These are phyloP conservation scores for Dendronephthya gigantea DNA, from an alignment of 64 coral and sea anemone species.

Conservation along the genomic window DNA sequence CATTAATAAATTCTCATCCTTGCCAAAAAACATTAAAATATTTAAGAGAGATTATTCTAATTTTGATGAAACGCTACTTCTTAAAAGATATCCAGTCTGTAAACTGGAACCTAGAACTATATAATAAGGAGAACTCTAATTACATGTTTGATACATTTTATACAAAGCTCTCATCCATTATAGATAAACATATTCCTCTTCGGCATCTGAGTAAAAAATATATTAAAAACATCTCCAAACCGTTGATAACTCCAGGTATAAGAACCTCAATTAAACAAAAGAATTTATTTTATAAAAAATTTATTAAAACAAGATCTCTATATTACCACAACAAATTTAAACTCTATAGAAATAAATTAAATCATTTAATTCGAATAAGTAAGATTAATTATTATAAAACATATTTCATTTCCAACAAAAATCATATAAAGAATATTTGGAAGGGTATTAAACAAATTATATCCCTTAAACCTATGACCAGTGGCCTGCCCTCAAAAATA, in stretches of 20 bases:
- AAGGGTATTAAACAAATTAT: not conserved
- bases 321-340: not conserved
- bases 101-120: slow-evolving; percentile 15
- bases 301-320: slow-evolving; percentile 15
- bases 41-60: not conserved
- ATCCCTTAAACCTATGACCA: not conserved
- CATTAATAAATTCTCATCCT: not conserved
- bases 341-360: not conserved
- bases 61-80: not conserved
- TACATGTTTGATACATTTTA: slow-evolving; percentile 25
- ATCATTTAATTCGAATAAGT: slow-evolving; percentile 9
- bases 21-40: not conserved
- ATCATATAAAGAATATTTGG: not conserved
- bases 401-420: not conserved
- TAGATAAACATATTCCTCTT: slow-evolving; percentile 23
- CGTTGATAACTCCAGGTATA: slow-evolving; percentile 18
- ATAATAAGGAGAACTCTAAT: not conserved
- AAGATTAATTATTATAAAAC: not conserved
- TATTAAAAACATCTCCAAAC: slow-evolving; percentile 13
- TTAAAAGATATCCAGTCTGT: slow-evolving; percentile 22
- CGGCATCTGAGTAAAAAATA: slow-evolving; percentile 24
- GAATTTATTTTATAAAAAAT: slow-evolving; percentile 32
- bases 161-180: not conserved
- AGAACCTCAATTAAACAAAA: not conserved
- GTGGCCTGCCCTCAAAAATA: not conserved